These are phyloP conservation scores for Muscicapa adusta DNA, from an alignment of 2,113 vertebrate genomes.

Conservation along the genomic window DNA sequence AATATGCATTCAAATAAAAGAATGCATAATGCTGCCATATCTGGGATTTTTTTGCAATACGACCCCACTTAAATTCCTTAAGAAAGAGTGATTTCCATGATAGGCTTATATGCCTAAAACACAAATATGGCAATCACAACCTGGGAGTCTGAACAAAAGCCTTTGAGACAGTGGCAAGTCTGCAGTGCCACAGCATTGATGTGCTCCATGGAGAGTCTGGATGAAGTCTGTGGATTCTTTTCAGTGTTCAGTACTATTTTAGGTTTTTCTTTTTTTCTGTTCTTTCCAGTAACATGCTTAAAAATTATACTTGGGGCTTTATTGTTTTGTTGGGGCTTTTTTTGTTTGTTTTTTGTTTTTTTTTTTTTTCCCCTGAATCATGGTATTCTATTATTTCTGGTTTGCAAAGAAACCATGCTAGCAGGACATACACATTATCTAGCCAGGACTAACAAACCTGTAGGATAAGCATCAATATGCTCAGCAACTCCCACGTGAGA, in stretches of 20 bases:
- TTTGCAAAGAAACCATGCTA: neutral
- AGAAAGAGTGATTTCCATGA: neutral
- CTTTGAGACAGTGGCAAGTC: neutral
- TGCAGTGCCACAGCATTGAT: neutral
- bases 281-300: neutral
- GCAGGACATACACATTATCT: neutral
- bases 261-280: neutral
- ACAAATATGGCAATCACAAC: neutral
- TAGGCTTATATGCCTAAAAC: neutral
- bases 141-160: neutral
- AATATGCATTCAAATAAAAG: neutral
- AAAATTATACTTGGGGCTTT: neutral
- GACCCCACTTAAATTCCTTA: neutral
- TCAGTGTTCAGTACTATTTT: neutral
- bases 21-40: neutral
- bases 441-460: neutral
- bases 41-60: neutral
- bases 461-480: neutral
- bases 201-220: neutral
- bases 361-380: neutral
- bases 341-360: too few relatives aligned
- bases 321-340: too few relatives aligned
- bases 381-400: neutral
- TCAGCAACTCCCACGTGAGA: neutral
- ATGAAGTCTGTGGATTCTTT: neutral